Percentiles rank a stretch among this genome's conserved stretches.
phyloP scores from a whole-genome alignment of 1,140 invertebrate species.

The Rhizoglyphus robini region DNA sequence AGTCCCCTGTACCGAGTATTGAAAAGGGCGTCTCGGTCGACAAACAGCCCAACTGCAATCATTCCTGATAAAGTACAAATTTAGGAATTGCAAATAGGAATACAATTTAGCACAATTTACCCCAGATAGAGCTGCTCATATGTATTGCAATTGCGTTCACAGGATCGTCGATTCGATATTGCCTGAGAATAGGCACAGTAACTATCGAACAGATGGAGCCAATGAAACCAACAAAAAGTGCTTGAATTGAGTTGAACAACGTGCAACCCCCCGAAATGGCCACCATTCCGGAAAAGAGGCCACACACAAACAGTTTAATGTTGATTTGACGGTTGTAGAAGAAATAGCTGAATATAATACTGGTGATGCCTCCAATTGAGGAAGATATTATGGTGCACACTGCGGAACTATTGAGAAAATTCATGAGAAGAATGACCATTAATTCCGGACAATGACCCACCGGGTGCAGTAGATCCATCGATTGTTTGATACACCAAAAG shows the following conservation, averaged over 20 bases:
- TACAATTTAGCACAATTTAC: slow-evolving; percentile 28
- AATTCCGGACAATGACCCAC: slow-evolving; percentile 22
- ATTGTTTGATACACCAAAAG: slow-evolving; percentile 47
- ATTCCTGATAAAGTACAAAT: slow-evolving; percentile 34
- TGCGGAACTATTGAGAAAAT: slow-evolving; percentile 23
- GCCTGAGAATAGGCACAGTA: slow-evolving; percentile 56
- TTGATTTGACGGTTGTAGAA: slow-evolving; percentile 10
- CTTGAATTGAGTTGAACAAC: slow-evolving; percentile 68
- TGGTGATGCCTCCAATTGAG: slow-evolving; percentile 21
- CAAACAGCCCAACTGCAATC: slow-evolving; percentile 73
- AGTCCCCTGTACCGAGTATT: neutral
- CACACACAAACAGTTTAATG: slow-evolving; percentile 48
- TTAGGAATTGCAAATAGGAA: neutral
- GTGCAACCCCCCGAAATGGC: slow-evolving; percentile 66
- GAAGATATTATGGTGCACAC: slow-evolving; percentile 30
- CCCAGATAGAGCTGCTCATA: slow-evolving; percentile 40
- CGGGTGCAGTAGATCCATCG: slow-evolving; percentile 75
- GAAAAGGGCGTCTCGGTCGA: slow-evolving; percentile 51
- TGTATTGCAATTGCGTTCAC: slow-evolving; percentile 79
- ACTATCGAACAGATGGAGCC: slow-evolving; percentile 56
- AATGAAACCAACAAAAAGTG: slow-evolving; percentile 62
- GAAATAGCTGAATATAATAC: slow-evolving; percentile 26
- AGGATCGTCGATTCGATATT: slow-evolving; percentile 67
- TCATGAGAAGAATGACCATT: slow-evolving; percentile 24
- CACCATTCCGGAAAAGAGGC: slow-evolving; percentile 69